phyloP scores from a whole-genome alignment of 2,113 vertebrate genomes.

The Siniperca knerii region DNA sequence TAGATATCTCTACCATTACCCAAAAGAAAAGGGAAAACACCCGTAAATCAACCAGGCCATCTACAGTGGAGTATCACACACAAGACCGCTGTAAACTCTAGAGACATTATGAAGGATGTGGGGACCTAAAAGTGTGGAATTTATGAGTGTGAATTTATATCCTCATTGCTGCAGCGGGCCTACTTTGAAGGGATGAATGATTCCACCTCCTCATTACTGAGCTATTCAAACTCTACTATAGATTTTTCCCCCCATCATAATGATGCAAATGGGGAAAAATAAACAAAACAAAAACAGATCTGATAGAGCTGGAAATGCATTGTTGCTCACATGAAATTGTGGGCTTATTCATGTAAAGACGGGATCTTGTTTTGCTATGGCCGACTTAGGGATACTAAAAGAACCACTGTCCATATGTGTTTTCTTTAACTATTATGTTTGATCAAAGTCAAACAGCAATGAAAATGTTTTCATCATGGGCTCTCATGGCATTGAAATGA shows the following conservation, averaged over 20 bases:
- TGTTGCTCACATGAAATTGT: slow-evolving; percentile 57
- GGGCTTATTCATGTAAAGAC: slow-evolving; percentile 51
- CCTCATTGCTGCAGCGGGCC: slow-evolving; percentile 70
- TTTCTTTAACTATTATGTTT: slow-evolving; percentile 60
- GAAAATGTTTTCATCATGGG: slow-evolving; percentile 40
- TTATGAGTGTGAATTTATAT: slow-evolving; percentile 75
- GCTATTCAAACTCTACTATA: slow-evolving; percentile 75
- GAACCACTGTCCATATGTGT: slow-evolving; percentile 52
- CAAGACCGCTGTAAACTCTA: slow-evolving; percentile 63
- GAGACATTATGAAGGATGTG: slow-evolving; percentile 73
- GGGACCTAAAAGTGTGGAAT: slow-evolving; percentile 73
- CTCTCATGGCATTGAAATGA: slow-evolving; percentile 21
- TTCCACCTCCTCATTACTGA: slow-evolving; percentile 76
- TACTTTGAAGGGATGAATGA: slow-evolving; percentile 77
- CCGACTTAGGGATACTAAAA: slow-evolving; percentile 42
- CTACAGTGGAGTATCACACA: slow-evolving; percentile 48
- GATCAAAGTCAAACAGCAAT: slow-evolving; percentile 58
- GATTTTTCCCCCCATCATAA: slow-evolving; percentile 66
- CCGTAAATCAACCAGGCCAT: slow-evolving; percentile 68
- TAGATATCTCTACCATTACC: slow-evolving; percentile 68
- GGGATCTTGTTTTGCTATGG: slow-evolving; percentile 33
- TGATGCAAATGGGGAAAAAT: slow-evolving; percentile 77
- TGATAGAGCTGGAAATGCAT: slow-evolving; percentile 60
- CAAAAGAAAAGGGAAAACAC: slow-evolving; percentile 40
- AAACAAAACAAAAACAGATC: slow-evolving; percentile 77